Conservation (phyloP, 2,113 vertebrate species). For the Vidua macroura region DNA sequence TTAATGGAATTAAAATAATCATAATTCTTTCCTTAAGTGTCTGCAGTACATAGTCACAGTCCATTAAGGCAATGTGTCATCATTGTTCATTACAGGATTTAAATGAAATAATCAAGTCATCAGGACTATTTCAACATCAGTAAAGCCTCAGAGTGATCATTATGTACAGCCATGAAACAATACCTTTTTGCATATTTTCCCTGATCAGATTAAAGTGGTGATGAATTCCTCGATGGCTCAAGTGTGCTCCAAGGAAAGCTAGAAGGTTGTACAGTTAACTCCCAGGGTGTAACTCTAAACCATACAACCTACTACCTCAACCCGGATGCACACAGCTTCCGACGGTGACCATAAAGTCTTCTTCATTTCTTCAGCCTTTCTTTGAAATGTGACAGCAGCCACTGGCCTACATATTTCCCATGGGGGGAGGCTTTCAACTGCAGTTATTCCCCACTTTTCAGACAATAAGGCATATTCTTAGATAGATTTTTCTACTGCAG, state of each 20-base stretch:
- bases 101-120: conserved; percentile 56
- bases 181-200: conserved; percentile 72
- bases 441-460: background rate
- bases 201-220: conserved; percentile 71
- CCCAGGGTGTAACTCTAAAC: conserved; percentile 99
- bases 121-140: conserved; percentile 49
- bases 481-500: background rate
- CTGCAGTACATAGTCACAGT: conserved; percentile 18
- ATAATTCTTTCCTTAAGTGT: conserved; percentile 17
- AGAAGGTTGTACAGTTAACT: conserved; percentile 99
- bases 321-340: conserved; percentile 97
- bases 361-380: conserved; percentile 76
- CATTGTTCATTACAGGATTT: conserved; percentile 46
- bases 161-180: conserved; percentile 68
- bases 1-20: conserved; percentile 24
- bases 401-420: conserved; percentile 42
- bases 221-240: conserved; percentile 87
- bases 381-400: conserved; percentile 67
- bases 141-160: conserved; percentile 41
- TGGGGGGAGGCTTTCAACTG: background rate
- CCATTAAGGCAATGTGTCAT: conserved; percentile 41
- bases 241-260: conserved; percentile 99
- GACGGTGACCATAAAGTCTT: conserved; percentile 73
- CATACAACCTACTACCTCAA: conserved; percentile 99
- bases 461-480: background rate